Evolutionary conservation across 1,140 invertebrate genomes (phyloP).

Genomic region (Brachionus manjavacas): DNA sequence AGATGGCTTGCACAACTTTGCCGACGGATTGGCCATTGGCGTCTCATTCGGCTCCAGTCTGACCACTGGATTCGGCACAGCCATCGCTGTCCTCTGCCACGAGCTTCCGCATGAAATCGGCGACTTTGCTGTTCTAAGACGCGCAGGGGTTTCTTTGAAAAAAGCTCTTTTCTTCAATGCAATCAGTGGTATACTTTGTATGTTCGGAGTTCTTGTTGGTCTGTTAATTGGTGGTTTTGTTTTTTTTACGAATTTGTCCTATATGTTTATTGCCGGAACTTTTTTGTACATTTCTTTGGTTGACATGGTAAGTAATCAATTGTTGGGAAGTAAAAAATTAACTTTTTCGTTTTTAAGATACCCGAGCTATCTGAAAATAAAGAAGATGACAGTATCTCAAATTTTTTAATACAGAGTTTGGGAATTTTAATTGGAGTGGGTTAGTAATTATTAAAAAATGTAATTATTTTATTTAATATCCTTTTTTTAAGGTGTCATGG

Average conservation of each 20-base stretch:
- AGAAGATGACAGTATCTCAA: slow-evolving; percentile 16
- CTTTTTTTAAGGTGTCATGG: neutral
- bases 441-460: neutral
- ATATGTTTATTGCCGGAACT: slow-evolving; percentile 79
- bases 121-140: slow-evolving; percentile 28
- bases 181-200: slow-evolving; percentile 76
- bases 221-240: slow-evolving; percentile 72
- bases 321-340: neutral
- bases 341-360: neutral
- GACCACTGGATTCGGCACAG: slow-evolving; percentile 45
- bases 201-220: slow-evolving; percentile 78
- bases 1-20: slow-evolving; percentile 54
- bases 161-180: slow-evolving; percentile 25
- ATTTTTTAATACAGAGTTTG: slow-evolving; percentile 36
- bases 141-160: neutral
- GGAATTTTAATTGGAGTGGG: slow-evolving; percentile 26
- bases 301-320: slow-evolving; percentile 70
- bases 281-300: slow-evolving; percentile 90
- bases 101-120: slow-evolving; percentile 50
- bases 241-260: slow-evolving; percentile 75
- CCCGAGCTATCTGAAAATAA: neutral
- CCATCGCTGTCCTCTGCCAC: slow-evolving; percentile 48
- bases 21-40: slow-evolving; percentile 49
- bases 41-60: slow-evolving; percentile 44
- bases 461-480: neutral